Conservation (phyloP, 2,113 vertebrate species). For the Limnothrissa miodon region DNA sequence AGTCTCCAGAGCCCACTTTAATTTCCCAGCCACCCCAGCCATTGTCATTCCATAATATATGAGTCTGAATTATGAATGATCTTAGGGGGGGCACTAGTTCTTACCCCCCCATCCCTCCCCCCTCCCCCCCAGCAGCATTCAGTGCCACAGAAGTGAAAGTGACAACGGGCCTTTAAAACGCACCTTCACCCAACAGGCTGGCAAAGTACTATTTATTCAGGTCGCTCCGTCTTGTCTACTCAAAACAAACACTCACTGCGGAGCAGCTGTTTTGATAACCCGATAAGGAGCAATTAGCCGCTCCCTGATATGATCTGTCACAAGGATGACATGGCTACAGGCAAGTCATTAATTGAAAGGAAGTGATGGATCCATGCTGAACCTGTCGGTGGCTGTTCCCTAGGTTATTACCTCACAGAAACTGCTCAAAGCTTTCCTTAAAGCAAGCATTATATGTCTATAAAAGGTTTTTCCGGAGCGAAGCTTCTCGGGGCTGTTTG, state of each 20-base stretch:
- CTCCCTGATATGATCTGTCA: constrained; percentile 2
- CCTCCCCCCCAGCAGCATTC: not conserved
- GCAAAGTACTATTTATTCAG: not conserved
- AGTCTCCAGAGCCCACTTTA: constrained; percentile 20
- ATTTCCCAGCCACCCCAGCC: constrained; percentile 24
- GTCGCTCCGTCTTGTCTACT: not conserved
- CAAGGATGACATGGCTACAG: constrained; percentile 8
- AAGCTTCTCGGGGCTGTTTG: not conserved
- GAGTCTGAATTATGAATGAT: constrained; percentile 51
- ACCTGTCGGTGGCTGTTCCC: not conserved
- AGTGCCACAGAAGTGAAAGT: not conserved
- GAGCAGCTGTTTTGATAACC: constrained; percentile 11
- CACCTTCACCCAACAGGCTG: not conserved
- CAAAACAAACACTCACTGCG: not conserved
- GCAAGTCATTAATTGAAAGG: not conserved
- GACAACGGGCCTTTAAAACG: not conserved
- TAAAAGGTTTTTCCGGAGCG: not conserved
- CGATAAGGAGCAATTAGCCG: not conserved
- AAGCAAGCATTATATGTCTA: not conserved
- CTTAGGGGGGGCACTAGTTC: constrained; percentile 7
- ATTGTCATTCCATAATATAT: constrained; percentile 43
- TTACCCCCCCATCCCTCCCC: not conserved
- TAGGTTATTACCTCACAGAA: not conserved
- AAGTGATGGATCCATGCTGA: not conserved
- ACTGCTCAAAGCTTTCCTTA: constrained; percentile 3